These are phyloP conservation scores for Dicentrarchus labrax DNA, from an alignment of 2,113 vertebrate species.

Conservation along the genomic window DNA sequence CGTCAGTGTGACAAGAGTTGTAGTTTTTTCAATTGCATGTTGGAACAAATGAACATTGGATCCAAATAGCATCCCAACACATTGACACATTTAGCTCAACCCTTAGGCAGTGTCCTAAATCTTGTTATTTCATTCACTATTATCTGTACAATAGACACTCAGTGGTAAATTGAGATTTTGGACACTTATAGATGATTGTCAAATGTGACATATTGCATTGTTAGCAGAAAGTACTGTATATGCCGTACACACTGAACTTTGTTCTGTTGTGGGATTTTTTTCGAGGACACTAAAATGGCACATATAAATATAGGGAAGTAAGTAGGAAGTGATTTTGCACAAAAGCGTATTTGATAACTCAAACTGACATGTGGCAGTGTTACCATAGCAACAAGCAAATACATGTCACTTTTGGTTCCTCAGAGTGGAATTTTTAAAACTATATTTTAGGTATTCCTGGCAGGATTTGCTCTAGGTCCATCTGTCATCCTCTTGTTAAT, in stretches of 20 bases:
- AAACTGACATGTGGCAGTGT: not conserved
- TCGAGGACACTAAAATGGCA: not conserved
- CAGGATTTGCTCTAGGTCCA: not conserved
- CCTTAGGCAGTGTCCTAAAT: not conserved
- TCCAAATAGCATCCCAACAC: not conserved
- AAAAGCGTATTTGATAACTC: not conserved
- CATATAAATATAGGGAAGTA: not conserved
- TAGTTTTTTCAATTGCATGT: not conserved
- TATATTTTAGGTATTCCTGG: not conserved
- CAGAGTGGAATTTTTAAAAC: not conserved
- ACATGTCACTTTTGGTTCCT: not conserved
- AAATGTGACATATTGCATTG: conserved; percentile 4
- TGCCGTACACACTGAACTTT: not conserved
- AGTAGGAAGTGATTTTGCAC: not conserved
- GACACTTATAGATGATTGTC: not conserved
- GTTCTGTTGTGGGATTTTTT: not conserved
- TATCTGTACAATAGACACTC: not conserved
- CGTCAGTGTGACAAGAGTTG: not conserved
- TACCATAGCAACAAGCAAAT: conserved; percentile 2
- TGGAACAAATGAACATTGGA: not conserved
- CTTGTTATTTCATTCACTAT: not conserved
- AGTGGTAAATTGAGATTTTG: not conserved
- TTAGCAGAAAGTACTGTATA: not conserved
- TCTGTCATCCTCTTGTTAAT: not conserved
- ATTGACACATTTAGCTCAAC: not conserved